Percentiles rank a stretch among this genome's conserved stretches.
Conservation (phyloP, 2,888 invertebrate genomes). For the Mamestra brassicae region DNA sequence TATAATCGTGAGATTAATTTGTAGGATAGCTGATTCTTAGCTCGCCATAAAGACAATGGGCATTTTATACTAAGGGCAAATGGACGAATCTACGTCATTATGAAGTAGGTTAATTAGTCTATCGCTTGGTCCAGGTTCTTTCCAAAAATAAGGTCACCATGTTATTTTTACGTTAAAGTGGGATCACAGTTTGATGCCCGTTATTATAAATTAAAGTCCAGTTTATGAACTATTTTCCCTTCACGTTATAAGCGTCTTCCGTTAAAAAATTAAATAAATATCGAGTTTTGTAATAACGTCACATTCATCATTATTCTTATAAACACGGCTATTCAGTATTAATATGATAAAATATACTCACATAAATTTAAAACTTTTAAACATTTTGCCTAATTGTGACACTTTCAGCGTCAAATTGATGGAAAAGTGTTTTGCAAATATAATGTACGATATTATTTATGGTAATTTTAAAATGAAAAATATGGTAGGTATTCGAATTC, state of each 20-base stretch:
- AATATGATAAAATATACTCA: conserved; percentile 18
- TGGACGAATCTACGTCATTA: not conserved
- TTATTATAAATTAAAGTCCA: not conserved
- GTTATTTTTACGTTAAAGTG: not conserved
- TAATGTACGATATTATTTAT: conserved; percentile 48
- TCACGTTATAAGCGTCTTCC: not conserved
- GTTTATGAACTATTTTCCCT: not conserved
- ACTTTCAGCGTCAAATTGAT: conserved; percentile 38
- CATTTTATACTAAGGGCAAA: conserved; percentile 1
- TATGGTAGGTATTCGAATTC: conserved; percentile 29
- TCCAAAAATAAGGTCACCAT: not conserved
- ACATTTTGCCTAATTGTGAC: conserved; percentile 19
- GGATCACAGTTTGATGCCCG: not conserved
- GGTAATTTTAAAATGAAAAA: conserved; percentile 31
- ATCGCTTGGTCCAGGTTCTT: not conserved
- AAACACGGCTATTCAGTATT: conserved; percentile 9
- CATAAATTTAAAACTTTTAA: conserved; percentile 29
- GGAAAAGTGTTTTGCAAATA: conserved; percentile 45
- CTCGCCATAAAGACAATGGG: too few species aligned
- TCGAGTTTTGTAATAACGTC: not conserved
- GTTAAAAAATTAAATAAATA: not conserved
- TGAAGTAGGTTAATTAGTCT: not conserved
- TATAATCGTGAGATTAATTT: too few species aligned
- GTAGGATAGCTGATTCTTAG: too few species aligned
- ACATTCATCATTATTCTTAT: not conserved